These are phyloP conservation scores for Tauraco erythrolophus DNA, from an alignment of 2,113 vertebrate genomes.

Conservation along the genomic window DNA sequence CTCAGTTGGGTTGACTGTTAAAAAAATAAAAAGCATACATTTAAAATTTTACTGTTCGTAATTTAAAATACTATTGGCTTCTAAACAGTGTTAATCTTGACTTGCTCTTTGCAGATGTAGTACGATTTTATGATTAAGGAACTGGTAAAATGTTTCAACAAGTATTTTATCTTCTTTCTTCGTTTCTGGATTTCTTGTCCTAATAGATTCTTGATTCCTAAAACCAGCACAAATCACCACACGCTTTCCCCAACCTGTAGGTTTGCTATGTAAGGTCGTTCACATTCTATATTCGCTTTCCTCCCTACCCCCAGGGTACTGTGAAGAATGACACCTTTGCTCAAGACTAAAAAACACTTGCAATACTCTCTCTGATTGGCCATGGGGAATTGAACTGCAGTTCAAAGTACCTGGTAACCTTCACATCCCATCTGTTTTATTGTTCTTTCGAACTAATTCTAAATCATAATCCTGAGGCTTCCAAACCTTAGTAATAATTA, in stretches of 20 bases:
- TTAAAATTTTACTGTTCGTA: not conserved
- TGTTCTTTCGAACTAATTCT: conserved; percentile 63
- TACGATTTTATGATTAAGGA: not conserved
- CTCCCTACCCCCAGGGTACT: conserved; percentile 62
- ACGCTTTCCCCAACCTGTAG: not conserved
- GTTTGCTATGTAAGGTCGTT: conserved; percentile 27
- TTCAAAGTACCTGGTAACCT: conserved; percentile 74
- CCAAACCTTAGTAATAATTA: conserved; percentile 61
- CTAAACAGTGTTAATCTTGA: not conserved
- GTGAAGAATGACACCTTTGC: conserved; percentile 69
- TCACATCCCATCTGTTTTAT: conserved; percentile 64
- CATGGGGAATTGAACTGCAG: conserved; percentile 66
- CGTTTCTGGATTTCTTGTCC: conserved; percentile 22
- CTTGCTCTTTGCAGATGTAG: not conserved
- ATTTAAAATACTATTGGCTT: not conserved
- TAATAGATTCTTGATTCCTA: not conserved
- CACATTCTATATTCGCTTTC: conserved; percentile 65
- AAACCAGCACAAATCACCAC: not conserved
- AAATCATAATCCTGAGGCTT: conserved; percentile 42
- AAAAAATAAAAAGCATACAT: not conserved
- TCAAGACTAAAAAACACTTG: conserved; percentile 68
- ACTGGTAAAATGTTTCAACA: not conserved
- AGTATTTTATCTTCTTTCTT: not conserved
- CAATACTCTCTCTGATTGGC: conserved; percentile 66
- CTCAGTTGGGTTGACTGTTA: not conserved